phyloP scores from a whole-genome alignment of 2,888 invertebrate species.

The Oxycera nigricornis region DNA sequence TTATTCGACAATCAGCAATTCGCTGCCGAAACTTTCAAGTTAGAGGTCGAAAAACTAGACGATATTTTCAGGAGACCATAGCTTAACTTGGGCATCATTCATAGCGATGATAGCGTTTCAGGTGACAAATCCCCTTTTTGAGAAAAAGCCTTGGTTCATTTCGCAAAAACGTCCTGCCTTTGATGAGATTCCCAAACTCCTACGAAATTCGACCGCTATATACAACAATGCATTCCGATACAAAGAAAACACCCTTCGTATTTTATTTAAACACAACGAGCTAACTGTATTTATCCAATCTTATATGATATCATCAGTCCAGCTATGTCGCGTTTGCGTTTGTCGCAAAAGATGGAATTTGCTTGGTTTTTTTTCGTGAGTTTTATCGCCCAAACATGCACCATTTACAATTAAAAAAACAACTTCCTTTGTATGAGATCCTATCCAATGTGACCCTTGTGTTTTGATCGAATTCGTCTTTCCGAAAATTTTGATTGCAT shows the following conservation, averaged over 20 bases:
- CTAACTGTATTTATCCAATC: slow-evolving; percentile 22
- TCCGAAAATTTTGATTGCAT: slow-evolving; percentile 23
- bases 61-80: no score
- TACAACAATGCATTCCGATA: neutral
- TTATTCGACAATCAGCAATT: no score
- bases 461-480: neutral
- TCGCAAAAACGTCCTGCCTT: no score
- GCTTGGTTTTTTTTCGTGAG: neutral
- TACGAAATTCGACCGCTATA: neutral
- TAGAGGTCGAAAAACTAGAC: no score
- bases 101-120: no score
- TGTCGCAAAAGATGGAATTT: neutral
- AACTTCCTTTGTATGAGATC: neutral
- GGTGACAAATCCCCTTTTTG: no score
- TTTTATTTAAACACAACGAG: slow-evolving; percentile 16
- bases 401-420: slow-evolving; percentile 26
- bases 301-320: slow-evolving; percentile 8
- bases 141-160: no score
- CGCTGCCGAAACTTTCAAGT: no score
- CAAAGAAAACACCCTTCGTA: neutral
- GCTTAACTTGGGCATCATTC: no score
- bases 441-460: neutral
- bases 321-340: neutral
- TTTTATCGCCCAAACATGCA: neutral
- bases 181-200: no score